Evolutionary conservation across 2,797 vertebrate genomes (phyloP).

Genomic region (Psittacula echo): DNA sequence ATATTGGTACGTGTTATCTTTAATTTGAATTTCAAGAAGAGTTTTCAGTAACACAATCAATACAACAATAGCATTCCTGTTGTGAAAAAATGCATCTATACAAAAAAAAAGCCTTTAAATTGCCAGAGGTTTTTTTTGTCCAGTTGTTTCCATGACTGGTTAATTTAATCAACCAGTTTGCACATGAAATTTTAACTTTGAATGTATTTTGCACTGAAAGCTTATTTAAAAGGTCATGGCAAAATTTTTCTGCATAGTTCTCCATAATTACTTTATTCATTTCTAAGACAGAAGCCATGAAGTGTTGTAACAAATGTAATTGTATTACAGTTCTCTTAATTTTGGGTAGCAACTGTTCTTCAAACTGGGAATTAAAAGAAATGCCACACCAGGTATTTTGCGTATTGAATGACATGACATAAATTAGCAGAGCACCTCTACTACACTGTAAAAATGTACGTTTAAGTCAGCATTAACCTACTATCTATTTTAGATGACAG

Average conservation of each 20-base stretch:
- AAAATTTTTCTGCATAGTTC: not conserved
- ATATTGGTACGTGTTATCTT: not conserved
- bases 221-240: not conserved
- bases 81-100: not conserved
- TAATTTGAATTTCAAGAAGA: not conserved
- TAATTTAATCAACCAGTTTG: not conserved
- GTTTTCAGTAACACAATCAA: not conserved
- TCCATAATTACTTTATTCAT: not conserved
- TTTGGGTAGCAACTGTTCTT: not conserved
- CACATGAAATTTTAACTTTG: not conserved
- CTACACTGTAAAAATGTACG: not conserved
- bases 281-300: not conserved
- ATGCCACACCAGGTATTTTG: not conserved
- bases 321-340: not conserved
- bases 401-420: not conserved
- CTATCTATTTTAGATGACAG: conserved; percentile 2
- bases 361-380: not conserved
- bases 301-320: not conserved
- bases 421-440: not conserved
- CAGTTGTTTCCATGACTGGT: not conserved
- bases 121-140: not conserved
- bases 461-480: conserved; percentile 46
- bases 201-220: not conserved
- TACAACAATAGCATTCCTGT: not conserved
- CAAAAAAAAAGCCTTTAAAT: not conserved